Base-by-base conservation (phyloP, 2,113 vertebrate genomes). In the Pseudorectes ferrugineus region DNA sequence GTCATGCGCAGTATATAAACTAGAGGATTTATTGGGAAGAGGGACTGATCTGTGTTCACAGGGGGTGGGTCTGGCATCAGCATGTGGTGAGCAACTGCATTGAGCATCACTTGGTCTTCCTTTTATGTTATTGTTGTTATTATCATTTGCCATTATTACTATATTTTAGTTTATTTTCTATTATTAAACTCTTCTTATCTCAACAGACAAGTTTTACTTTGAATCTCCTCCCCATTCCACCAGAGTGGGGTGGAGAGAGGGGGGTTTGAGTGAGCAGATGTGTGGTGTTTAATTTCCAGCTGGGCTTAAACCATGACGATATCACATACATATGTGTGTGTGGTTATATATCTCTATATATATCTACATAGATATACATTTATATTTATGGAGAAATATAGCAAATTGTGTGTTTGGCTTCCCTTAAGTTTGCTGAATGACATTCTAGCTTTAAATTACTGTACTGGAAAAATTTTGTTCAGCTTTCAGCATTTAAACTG, bases 221-320 rank as follows among this genome's bases (percentile, higher is more conserved):
- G 25, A 55, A 63, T 55, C 11, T 78, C 17, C 35, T 42, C 25
- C 14, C 7, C 9, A 31, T 63, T 55, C 25, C 22, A 31, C 8
- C 1, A 12, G 11, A 5, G 21, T 31, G 9, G 4, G 13, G 5
- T 14, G 9, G 25, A 42, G 35, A 68, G 8, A 40, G 11, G 4
- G 5, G 6, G 3, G 0, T 22, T 22, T 63, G 35, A 26, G 9
- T 14, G 14, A 40, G 20, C 18, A n/a, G 2, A 9, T 62, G 7
- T 45, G 20, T 40, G 29, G 9, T 24, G 23, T 13, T 52, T 54
- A 40, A 54, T 46, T 45, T 87, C 29, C 55, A 54, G 15, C 10
- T 28, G 14, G 36, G 14, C 33, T 24, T 52, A 45, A 52, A 52
- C 7, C 23, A 62, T 38, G 12, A 40, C 5, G 4, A 9, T 45